These are phyloP conservation scores for Glomeris marginata DNA, from an alignment of 2,888 invertebrate genomes.

Conservation along the genomic window DNA sequence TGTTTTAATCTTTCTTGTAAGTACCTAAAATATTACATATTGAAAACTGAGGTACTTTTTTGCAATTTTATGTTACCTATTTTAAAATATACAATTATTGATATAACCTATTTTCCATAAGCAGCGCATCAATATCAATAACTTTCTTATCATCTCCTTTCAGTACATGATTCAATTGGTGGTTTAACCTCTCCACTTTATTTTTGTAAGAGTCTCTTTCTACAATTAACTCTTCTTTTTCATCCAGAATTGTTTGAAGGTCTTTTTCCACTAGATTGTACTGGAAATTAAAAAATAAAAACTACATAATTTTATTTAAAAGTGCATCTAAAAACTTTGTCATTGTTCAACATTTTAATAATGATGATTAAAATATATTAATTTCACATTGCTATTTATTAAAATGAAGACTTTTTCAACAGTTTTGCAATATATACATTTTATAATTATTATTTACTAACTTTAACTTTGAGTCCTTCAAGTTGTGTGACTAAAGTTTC, in stretches of 20 bases:
- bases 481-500: slow-evolving; percentile 51
- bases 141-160: slow-evolving; percentile 38
- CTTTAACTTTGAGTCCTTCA: slow-evolving; percentile 47
- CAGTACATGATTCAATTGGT: slow-evolving; percentile 56
- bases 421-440: neutral
- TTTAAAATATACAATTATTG: neutral
- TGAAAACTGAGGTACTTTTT: neutral
- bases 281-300: slow-evolving; percentile 30
- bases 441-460: slow-evolving; percentile 22
- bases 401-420: no score
- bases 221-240: slow-evolving; percentile 64
- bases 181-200: slow-evolving; percentile 66
- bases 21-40: slow-evolving; percentile 23
- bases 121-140: slow-evolving; percentile 61
- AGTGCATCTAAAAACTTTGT: no score
- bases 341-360: no score
- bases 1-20: slow-evolving; percentile 65
- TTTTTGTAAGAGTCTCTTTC: slow-evolving; percentile 69
- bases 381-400: neutral
- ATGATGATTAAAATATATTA: neutral
- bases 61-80: neutral
- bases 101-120: slow-evolving; percentile 55
- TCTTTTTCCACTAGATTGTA: slow-evolving; percentile 58
- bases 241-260: slow-evolving; percentile 60
- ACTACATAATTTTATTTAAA: neutral